Evolutionary conservation across 2,797 vertebrate species (phyloP).

Genomic region (Molossus alvarezi): DNA sequence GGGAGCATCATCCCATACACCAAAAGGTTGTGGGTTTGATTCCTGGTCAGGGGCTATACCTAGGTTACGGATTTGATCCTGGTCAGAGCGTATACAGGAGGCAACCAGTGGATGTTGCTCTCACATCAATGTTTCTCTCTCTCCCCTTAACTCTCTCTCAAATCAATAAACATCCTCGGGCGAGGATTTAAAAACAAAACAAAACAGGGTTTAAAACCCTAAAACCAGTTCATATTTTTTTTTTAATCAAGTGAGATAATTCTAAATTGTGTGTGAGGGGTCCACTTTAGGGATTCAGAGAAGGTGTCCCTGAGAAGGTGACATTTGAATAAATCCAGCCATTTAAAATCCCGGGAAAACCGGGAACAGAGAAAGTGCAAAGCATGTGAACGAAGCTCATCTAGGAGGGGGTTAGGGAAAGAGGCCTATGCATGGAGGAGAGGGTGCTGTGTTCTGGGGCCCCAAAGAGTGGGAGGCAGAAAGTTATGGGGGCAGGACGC

Average conservation of each 20-base stretch:
- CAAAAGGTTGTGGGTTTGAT: neutral
- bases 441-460: neutral
- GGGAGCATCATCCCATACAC: neutral
- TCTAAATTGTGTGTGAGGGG: neutral
- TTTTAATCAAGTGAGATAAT: neutral
- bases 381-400: neutral
- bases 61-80: neutral
- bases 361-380: neutral
- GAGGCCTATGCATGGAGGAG: neutral
- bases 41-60: neutral
- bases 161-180: neutral
- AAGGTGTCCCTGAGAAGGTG: neutral
- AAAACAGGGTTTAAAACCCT: neutral
- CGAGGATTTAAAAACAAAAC: neutral
- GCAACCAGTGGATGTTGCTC: neutral
- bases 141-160: neutral
- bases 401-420: neutral
- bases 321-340: neutral
- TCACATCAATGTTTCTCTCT: neutral
- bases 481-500: neutral
- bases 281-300: neutral
- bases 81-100: neutral
- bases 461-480: accelerated
- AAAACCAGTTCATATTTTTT: neutral
- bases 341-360: neutral